Conservation (phyloP, 2,888 invertebrate species). For the Nowickia ferox region DNA sequence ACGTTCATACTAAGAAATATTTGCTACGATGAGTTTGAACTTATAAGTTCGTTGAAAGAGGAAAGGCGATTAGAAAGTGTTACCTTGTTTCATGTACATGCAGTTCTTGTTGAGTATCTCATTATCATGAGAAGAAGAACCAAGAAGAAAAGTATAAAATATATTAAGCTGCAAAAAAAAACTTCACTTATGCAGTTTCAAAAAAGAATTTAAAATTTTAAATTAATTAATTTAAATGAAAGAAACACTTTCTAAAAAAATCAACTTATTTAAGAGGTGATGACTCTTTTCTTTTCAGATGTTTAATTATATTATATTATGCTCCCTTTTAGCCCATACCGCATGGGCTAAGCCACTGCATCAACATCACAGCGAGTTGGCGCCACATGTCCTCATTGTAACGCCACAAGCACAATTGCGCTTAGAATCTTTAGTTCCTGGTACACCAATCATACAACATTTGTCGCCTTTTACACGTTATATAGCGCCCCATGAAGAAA, state of each 20-base stretch:
- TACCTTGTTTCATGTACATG: too few relatives aligned
- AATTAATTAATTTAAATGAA: too few relatives aligned
- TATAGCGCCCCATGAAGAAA: slow-evolving; percentile 79
- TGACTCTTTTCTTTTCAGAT: slow-evolving; percentile 72
- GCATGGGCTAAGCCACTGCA: slow-evolving; percentile 76
- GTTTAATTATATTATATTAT: slow-evolving; percentile 77
- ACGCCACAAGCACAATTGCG: slow-evolving; percentile 82
- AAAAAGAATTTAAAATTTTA: too few relatives aligned
- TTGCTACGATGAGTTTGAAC: too few relatives aligned
- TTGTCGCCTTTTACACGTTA: slow-evolving; percentile 81
- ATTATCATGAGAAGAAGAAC: too few relatives aligned
- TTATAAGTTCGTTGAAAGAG: too few relatives aligned
- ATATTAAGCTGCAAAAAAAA: too few relatives aligned
- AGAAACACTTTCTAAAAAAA: background rate
- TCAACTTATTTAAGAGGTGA: background rate
- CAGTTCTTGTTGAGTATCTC: too few relatives aligned
- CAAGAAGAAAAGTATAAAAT: too few relatives aligned
- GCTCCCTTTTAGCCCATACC: slow-evolving; percentile 74
- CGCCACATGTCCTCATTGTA: slow-evolving; percentile 81
- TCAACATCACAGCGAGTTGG: slow-evolving; percentile 64
- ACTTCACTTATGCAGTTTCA: too few relatives aligned
- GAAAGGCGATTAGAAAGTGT: too few relatives aligned
- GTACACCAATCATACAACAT: slow-evolving; percentile 77
- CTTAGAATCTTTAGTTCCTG: slow-evolving; percentile 77
- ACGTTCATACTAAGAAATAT: too few relatives aligned